Evolutionary conservation across 2,113 vertebrate species (phyloP), one percentile per base, ranked within the genome.

Genomic region (Phylloscopus trochiloides): DNA sequence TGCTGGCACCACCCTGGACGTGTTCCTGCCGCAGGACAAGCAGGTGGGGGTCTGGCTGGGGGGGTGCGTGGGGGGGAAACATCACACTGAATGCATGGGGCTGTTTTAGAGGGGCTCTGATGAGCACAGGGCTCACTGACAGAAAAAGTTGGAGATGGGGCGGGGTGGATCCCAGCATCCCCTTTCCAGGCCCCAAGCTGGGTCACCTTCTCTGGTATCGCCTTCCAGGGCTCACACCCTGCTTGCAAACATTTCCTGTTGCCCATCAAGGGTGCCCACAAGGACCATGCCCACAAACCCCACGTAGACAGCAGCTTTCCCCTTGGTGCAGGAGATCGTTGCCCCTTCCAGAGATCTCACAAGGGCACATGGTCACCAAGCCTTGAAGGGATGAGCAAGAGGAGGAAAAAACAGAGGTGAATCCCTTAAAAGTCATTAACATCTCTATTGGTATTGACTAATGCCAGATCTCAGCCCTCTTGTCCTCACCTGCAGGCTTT

Each of bases 1-100:
- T 40, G 2, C 19, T 34, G 51, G 34, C 74, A 50, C 17, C 1
- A 2, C 15, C 28, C 51, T 3, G 8, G 61, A 0, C 0, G 1
- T 15, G 8, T 26, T 76, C 47, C 75, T 88, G 78, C 48, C 42
- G 8, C 17, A 18, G 72, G 38, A 63, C 21, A 38, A 40, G 42
- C 31, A 38, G 17, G 10, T 50, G 28, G 58, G n/a, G 17, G 17
- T 0, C 5, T 13, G 52, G 43, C 61, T 36, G 43, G 42, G 54
- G 54, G 61, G 13, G 2, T 52, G 55, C 38, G 10, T 17, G 57
- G 11, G 43, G 43, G 62, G 65, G 7, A 63, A 62, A 40, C 16
- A 19, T 50, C 63, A 26, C 14, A 6, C 16, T 13, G 29, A 71
- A 18, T 9, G 66, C 57, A 17, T 32, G 42, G 34, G 22, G 17